Evolutionary conservation across 2,888 invertebrate species (phyloP).

Genomic region (Sminthurinus aureus): DNA sequence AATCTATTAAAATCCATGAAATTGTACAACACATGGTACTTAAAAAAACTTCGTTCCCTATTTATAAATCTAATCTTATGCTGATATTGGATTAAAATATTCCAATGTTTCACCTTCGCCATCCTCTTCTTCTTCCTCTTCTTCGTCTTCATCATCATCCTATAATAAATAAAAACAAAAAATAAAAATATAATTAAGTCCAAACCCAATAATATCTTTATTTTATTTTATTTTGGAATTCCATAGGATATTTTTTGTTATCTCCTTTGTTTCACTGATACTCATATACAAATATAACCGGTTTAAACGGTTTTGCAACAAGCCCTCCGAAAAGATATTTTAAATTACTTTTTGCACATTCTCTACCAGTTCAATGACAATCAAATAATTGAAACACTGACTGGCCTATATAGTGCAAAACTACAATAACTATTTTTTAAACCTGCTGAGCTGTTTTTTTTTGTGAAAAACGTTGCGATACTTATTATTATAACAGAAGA

Average conservation of each 20-base stretch:
- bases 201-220: too few relatives aligned
- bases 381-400: slow-evolving; percentile 1
- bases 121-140: slow-evolving; percentile 57
- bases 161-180: slow-evolving; percentile 36
- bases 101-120: slow-evolving; percentile 51
- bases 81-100: slow-evolving; percentile 46
- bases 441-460: too few relatives aligned
- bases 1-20: too few relatives aligned
- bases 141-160: slow-evolving; percentile 61
- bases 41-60: too few relatives aligned
- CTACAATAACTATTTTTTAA: background rate
- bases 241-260: slow-evolving; percentile 17
- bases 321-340: slow-evolving; percentile 44
- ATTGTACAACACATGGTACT: too few relatives aligned
- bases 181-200: slow-evolving; percentile 28
- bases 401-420: slow-evolving; percentile 32
- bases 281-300: slow-evolving; percentile 23
- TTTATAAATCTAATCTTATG: slow-evolving; percentile 3
- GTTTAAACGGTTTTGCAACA: slow-evolving; percentile 24
- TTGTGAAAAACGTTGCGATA: too few relatives aligned
- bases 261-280: slow-evolving; percentile 25
- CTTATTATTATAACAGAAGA: too few relatives aligned
- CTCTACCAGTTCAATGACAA: slow-evolving; percentile 36
- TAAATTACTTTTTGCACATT: slow-evolving; percentile 21
- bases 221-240: too few relatives aligned